Percentiles rank a stretch among this genome's conserved stretches.
Evolutionary conservation across 2,888 invertebrate genomes (phyloP).

Genomic region (Dryococelus australis): DNA sequence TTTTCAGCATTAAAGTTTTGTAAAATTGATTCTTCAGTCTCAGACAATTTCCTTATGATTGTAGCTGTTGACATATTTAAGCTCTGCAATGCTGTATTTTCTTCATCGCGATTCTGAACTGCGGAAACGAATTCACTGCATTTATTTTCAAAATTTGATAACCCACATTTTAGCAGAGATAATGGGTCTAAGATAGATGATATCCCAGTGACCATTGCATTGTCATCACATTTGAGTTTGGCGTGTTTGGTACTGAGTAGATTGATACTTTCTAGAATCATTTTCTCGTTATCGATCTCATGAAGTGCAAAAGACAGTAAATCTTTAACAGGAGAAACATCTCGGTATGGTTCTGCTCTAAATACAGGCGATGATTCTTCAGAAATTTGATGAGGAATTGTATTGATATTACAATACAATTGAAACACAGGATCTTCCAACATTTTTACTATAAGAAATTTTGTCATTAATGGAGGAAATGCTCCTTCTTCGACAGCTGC

Average conservation of each 20-base stretch:
- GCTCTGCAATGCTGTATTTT: background rate
- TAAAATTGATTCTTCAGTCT: background rate
- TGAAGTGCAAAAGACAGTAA: background rate
- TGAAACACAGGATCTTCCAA: slow-evolving; percentile 27
- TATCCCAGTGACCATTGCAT: background rate
- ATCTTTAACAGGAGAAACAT: background rate
- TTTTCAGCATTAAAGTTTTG: background rate
- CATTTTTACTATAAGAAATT: slow-evolving; percentile 33
- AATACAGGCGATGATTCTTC: background rate
- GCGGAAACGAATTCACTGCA: background rate
- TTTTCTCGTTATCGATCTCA: background rate
- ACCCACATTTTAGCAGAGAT: background rate
- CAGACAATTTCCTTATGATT: background rate
- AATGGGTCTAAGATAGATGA: background rate
- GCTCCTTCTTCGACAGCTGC: slow-evolving; percentile 32
- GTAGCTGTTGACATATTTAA: background rate
- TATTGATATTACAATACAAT: background rate
- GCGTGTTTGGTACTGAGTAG: background rate
- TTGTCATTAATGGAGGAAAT: slow-evolving; percentile 29
- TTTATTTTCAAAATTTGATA: background rate
- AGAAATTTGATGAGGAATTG: background rate
- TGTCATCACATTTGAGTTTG: background rate
- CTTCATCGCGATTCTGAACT: background rate
- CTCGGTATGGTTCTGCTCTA: slow-evolving; percentile 20
- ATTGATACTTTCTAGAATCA: background rate